Base-by-base conservation (phyloP, 35 echinoderm and acorn worm species). In the Strongylocentrotus purpuratus region DNA sequence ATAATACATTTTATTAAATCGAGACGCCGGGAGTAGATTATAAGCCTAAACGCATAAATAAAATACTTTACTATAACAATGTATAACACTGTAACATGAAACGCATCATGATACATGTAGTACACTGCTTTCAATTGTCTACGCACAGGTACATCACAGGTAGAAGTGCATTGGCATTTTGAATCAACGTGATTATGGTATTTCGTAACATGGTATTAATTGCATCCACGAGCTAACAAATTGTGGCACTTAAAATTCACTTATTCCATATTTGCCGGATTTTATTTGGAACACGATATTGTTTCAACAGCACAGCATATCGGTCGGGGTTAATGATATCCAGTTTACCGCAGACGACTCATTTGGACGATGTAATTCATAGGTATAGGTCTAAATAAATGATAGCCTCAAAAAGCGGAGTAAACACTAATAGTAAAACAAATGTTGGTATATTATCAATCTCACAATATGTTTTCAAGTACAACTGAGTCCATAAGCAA, bases 271-370 rank as follows among this genome's bases (percentile, higher is more conserved):
- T 78, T 78, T 78, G 65, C 3, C 18, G 8, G 28, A 78, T 78
- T 78, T 78, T 78, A 78, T 78, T 78, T 78, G 65, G 65, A 78
- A 78, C 65, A 78, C 65, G 65, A 78, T 78, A 78, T 78, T 78
- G 65, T 78, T 78, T 78, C 65, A 78, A n/a, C 65, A 18, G 65
- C 7, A 78, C 65, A 78, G 65, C 65, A 78, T 78, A n/a, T 78
- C 25, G 65, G 65, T 78, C 65, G 65, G 20, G 20, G 65, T 1
- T n/a, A 78, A 78, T n/a, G 7, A 18, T 78, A 78, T 78, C 2
- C 65, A 78, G 65, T 31, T 28, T 28, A 78, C 22, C 65, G 6
- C 65, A 78, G 65, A 78, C 65, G 65, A n/a, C n/a, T 78, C 22
- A 70, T 78, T 78, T n/a, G 18, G 28, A 78, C 65, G 22, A 78